Conservation (phyloP, 2,797 vertebrate genomes). For the Centropyge bicolor region DNA sequence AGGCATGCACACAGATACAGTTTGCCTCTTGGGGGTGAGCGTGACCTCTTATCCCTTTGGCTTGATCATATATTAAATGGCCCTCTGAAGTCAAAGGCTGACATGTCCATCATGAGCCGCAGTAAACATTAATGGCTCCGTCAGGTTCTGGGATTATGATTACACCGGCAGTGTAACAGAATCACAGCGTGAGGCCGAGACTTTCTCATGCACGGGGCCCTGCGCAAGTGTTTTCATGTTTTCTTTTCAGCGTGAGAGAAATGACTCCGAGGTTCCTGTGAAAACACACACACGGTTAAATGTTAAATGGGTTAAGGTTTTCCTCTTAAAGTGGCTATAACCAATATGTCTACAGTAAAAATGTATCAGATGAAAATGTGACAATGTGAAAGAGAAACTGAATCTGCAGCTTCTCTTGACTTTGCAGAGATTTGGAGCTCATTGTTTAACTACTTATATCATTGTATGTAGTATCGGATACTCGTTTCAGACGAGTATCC, state of each 20-base stretch:
- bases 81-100: conserved; percentile 22
- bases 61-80: conserved; percentile 54
- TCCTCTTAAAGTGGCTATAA: not conserved
- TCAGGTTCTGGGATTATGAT: conserved; percentile 46
- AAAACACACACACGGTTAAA: conserved; percentile 16
- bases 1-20: conserved; percentile 59
- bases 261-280: conserved; percentile 14
- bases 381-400: not conserved
- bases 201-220: not conserved
- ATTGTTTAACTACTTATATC: not conserved
- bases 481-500: too few relatives aligned
- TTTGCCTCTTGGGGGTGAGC: conserved; percentile 53
- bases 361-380: not conserved
- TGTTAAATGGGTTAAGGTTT: not conserved
- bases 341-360: not conserved
- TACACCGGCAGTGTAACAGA: conserved; percentile 22
- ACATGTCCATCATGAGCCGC: conserved; percentile 11
- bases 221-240: conserved; percentile 4
- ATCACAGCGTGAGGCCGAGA: conserved; percentile 10
- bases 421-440: not conserved
- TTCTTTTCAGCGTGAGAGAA: not conserved
- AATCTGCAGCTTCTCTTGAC: not conserved
- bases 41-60: conserved; percentile 60
- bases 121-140: conserved; percentile 47
- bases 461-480: not conserved